Base-by-base conservation (phyloP, 64 coral and sea anemone species). In the Montipora cactus region DNA sequence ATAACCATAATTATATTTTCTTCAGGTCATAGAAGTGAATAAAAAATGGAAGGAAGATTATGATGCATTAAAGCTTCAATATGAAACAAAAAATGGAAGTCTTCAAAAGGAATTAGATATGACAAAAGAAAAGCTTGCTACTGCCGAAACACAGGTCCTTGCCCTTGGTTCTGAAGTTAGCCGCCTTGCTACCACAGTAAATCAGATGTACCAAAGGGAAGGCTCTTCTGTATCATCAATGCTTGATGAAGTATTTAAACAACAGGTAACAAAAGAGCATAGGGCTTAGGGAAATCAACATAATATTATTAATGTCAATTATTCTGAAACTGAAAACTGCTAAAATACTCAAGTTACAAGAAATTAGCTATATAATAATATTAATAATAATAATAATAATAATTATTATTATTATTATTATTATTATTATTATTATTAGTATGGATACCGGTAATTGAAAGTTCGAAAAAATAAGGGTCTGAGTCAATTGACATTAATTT, bases 41-140 rank as follows among this genome's bases (percentile, higher is more conserved):
- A 98, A 84, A 86, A 98, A 92, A 78, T 98, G 96, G 96, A 98
- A 95, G 84, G 89, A 79, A 83, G 96, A 98, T 18, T 98, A 95
- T 57, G 96, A 98, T 14, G 68, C 62, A 84, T 37, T 98, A 23
- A 81, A 89, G 88, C 15, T 77, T 51, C 91, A 89, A 98, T 79
- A 83, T 11, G 68, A 95, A 47, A 81, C 74, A 28, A 89, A 98
- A 49, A 85, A 62, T 59, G 89, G 59, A 80, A 76, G 67, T 49
- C 83, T 87, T 74, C 92, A 93, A 89, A 77, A 90, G 16, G 93
- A 98, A 91, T 58, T 95, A 22, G 84, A 95, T 57, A 75, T 81
- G 62, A 89, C 93, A 59, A 89, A 90, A 58, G 53, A 86, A 22
- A 98, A 95, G 85, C 93, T 98, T 85, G 94, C 77, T 21, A 91